Evolutionary conservation across 2,797 vertebrate species (phyloP).

Genomic region (Acestrorhynchus altus): DNA sequence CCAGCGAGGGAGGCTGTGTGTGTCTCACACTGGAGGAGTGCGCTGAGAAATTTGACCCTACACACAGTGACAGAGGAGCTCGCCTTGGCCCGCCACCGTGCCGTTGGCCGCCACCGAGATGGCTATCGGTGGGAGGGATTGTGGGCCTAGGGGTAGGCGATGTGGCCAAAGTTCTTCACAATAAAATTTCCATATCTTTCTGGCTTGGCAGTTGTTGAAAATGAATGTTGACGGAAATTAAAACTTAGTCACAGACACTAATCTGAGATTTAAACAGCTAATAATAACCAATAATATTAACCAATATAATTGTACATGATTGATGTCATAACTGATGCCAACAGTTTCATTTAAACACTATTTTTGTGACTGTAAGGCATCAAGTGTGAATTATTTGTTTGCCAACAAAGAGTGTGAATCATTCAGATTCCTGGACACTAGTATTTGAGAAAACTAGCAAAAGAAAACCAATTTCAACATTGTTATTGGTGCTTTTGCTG

Average conservation of each 20-base stretch:
- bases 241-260: not conserved
- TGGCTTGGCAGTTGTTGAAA: not conserved
- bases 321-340: too few species aligned
- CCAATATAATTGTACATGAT: too few species aligned
- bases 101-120: constrained; percentile 19
- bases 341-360: too few species aligned
- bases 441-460: too few species aligned
- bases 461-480: too few species aligned
- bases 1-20: constrained; percentile 31
- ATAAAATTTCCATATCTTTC: not conserved
- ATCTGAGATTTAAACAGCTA: too few species aligned
- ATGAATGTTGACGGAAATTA: not conserved
- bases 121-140: constrained; percentile 28
- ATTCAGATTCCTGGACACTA: too few species aligned
- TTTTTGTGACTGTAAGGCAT: too few species aligned
- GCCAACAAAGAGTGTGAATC: too few species aligned
- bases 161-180: not conserved
- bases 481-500: too few species aligned
- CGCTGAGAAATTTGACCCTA: constrained; percentile 48
- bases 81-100: constrained; percentile 8
- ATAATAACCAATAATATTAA: too few species aligned
- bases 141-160: not conserved
- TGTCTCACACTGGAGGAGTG: constrained; percentile 34
- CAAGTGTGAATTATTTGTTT: too few species aligned
- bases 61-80: constrained; percentile 32